Base-by-base conservation (phyloP, 2,888 invertebrate genomes). In the Orthosia incerta region DNA sequence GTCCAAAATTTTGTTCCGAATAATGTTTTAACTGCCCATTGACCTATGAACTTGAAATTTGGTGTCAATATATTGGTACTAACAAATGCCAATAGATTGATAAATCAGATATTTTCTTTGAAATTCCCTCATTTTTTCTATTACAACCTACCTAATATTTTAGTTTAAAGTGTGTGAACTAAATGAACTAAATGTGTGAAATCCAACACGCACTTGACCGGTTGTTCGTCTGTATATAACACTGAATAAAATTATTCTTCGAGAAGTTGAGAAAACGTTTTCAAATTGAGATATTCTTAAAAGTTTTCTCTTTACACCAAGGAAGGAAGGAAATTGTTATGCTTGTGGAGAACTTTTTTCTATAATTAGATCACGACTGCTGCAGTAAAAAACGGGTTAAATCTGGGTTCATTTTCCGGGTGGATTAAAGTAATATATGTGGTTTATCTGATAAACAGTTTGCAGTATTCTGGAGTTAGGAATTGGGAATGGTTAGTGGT, bases 331-430 rank as follows among this genome's bases (percentile, higher is more conserved):
- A 45, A 75, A 61, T 50, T 18, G 26, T 80, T 45, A n/a, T 72
- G 26, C 79, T 74, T 45, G 60, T 79, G 73, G 60, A 61, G 50
- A 74, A 20, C 15, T 48, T 74, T 74, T 73, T 80, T 74, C 74
- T 74, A 50, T 45, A 80, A 80, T 80, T 55, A 63, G 59, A 80
- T 76, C 18, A 26, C 18, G 26, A 57, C 18, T 39, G 53, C 48
- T 74, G 50, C 18, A 31, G 74, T 60, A 80, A 80, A 79, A 80
- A 74, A 74, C 81, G 46, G 59, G 75, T 61, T 79, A 26, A 60
- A 60, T 79, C 74, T 39, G 12, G n/a, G 57, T 50, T 60, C 18
- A 79, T 79, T 79, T 76, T 57, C 57, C 57, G 5, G 46, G 45
- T 45, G 51, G 62, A 48, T 39, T 80, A 74, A 57, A 80, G 50